These are phyloP conservation scores for Macrosiphum euphorbiae DNA, from an alignment of 2,888 invertebrate species.

Conservation along the genomic window DNA sequence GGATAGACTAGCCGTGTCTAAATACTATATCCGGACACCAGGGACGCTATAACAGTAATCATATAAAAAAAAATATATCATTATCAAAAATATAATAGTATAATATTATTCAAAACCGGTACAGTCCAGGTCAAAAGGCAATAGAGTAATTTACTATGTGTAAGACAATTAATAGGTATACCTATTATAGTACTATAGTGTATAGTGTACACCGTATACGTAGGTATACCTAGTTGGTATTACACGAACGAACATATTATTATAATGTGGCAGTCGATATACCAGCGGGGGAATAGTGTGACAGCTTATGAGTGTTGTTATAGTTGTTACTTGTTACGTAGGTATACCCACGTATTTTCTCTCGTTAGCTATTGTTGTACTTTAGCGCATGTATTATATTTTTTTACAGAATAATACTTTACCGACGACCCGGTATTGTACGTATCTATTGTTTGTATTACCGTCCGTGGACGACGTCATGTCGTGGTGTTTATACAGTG, in stretches of 20 bases:
- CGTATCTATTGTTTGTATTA: neutral
- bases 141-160: neutral
- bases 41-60: neutral
- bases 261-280: neutral
- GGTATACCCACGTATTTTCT: neutral
- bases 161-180: too few species aligned
- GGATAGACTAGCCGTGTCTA: neutral
- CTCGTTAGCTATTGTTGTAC: neutral
- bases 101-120: neutral
- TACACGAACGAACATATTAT: neutral
- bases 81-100: neutral
- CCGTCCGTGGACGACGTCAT: neutral
- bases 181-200: too few species aligned
- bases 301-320: neutral
- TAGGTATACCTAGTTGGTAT: neutral
- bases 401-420: neutral
- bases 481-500: neutral
- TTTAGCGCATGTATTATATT: neutral
- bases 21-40: neutral
- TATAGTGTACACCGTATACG: neutral
- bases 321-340: neutral
- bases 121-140: neutral
- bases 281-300: neutral
- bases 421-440: neutral
- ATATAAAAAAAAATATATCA: neutral